Percentiles rank a stretch among this genome's conserved stretches.
These are phyloP conservation scores for Bembecia ichneumoniformis DNA, from an alignment of 2,888 invertebrate species.

Conservation along the genomic window DNA sequence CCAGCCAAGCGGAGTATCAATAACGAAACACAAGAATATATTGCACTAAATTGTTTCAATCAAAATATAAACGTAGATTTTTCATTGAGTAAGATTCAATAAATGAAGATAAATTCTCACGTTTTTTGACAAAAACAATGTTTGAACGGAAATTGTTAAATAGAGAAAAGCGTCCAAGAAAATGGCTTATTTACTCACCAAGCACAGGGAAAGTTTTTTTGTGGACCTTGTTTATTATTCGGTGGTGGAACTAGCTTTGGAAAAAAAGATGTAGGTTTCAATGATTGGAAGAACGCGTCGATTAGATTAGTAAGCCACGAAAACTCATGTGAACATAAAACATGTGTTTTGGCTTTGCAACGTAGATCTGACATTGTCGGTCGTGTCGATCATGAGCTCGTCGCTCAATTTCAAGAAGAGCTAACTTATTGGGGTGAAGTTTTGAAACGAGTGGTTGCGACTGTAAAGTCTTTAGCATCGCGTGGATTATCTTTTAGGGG, in stretches of 20 bases:
- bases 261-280: slow-evolving; percentile 3
- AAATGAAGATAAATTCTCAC: slow-evolving; percentile 6
- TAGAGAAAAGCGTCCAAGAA: slow-evolving; percentile 4
- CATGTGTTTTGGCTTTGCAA: slow-evolving; percentile 4
- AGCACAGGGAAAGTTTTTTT: slow-evolving; percentile 4
- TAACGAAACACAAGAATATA: slow-evolving; percentile 6
- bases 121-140: slow-evolving; percentile 6
- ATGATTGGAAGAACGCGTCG: slow-evolving; percentile 4
- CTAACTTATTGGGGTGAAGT: background rate
- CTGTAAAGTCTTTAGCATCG: slow-evolving; percentile 5
- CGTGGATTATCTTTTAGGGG: slow-evolving; percentile 9
- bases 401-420: slow-evolving; percentile 1
- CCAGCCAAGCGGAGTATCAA: slow-evolving; percentile 6
- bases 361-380: slow-evolving; percentile 2
- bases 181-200: slow-evolving; percentile 5
- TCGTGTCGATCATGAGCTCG: slow-evolving; percentile 1
- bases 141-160: slow-evolving; percentile 4
- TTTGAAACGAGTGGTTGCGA: slow-evolving; percentile 4
- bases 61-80: slow-evolving; percentile 8
- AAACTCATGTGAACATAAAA: slow-evolving; percentile 2
- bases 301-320: slow-evolving; percentile 3
- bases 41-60: slow-evolving; percentile 6
- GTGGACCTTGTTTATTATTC: slow-evolving; percentile 4
- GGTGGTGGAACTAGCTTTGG: slow-evolving; percentile 4
- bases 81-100: slow-evolving; percentile 6